Base-by-base conservation (phyloP, 2,888 invertebrate genomes). In the Dolomedes plantarius region DNA sequence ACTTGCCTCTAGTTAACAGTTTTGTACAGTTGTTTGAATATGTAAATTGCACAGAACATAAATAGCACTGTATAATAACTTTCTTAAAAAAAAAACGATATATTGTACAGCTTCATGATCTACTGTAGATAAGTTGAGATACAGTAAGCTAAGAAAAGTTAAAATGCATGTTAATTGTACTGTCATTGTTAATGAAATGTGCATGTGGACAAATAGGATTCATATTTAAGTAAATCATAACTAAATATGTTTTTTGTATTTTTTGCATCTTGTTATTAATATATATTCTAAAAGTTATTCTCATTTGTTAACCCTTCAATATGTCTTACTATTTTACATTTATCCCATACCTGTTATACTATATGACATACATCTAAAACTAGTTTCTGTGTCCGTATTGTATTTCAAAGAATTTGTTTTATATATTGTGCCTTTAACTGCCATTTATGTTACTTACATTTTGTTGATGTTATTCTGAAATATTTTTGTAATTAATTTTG, bases 1-100 rank as follows among this genome's bases (percentile, higher is more conserved):
- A 32, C 68, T 71, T 79, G 74, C 68, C 56, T 76, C 71, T 27
- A 75, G 76, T 32, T 80, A 74, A 69, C 68, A 69, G 69, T 76
- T 85, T 86, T 86, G 86, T 86, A 86, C 80, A 86, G 86, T 85
- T 78, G 7, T 46, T 62, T 64, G 46, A 56, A 72, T 36, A 76
- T 80, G 76, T 86, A 79, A 69, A 46, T 76, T 86, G 71, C 72
- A 75, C 75, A 65, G 23, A 74, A 62, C 41, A 67, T 31, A 29
- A 67, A 50, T 32, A 31, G 73, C 68, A 85, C 46, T 64, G 56
- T 75, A 41, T 28, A 28, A 64, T 64, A 65, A 67, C 41, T 68
- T 71, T 36, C 56, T 71, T 78, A 36, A 56, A 68, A 50, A 16
- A 64, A 36, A 65, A 31, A 67, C 62, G 11, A 31, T 19, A 68